Percentiles rank a stretch among this genome's conserved stretches.
Evolutionary conservation across 2,888 invertebrate species (phyloP).

Genomic region (Micoletzkya japonica): DNA sequence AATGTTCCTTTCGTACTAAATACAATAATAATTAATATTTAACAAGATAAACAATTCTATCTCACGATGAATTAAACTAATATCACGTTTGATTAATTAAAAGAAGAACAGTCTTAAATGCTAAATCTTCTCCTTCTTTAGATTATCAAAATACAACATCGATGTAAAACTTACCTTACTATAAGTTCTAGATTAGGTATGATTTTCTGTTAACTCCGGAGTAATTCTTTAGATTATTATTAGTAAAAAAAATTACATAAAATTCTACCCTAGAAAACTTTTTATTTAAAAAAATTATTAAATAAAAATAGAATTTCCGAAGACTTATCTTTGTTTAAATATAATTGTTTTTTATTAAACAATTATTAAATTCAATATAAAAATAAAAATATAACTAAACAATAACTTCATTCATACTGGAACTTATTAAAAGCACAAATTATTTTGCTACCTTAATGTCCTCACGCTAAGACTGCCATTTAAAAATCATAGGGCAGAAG

Average conservation of each 20-base stretch:
- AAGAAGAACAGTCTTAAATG: conserved; percentile 54
- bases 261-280: conserved; percentile 54
- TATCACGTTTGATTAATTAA: conserved; percentile 53
- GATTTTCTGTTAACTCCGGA: conserved; percentile 60
- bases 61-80: conserved; percentile 57
- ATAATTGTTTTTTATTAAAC: conserved; percentile 48
- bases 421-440: conserved; percentile 79
- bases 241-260: conserved; percentile 52
- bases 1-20: conserved; percentile 55
- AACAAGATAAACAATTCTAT: conserved; percentile 56
- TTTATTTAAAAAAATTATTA: conserved; percentile 31
- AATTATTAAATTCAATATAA: conserved; percentile 45
- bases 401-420: conserved; percentile 74
- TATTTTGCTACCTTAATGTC: conserved; percentile 82
- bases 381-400: conserved; percentile 48
- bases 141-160: conserved; percentile 51
- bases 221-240: conserved; percentile 52
- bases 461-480: conserved; percentile 80
- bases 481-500: conserved; percentile 77
- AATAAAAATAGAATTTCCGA: conserved; percentile 51
- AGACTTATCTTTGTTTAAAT: conserved; percentile 54
- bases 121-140: conserved; percentile 47
- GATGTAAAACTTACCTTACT: conserved; percentile 53
- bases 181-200: conserved; percentile 54
- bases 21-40: conserved; percentile 42